phyloP scores from a whole-genome alignment of 1,140 invertebrate species.

The Caenorhabditis elegans region DNA sequence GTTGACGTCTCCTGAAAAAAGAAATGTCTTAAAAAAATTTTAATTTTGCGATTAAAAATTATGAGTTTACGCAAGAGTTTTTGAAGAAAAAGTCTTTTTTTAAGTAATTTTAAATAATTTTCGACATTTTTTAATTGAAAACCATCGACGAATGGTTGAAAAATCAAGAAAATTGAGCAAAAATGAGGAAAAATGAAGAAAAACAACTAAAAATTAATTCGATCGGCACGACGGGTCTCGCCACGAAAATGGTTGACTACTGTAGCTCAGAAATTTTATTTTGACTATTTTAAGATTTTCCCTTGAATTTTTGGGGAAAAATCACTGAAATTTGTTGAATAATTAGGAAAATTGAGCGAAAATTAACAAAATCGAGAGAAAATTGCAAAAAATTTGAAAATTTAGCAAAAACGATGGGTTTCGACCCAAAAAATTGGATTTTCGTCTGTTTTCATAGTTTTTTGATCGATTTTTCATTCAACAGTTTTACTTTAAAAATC shows the following conservation, averaged over 20 bases:
- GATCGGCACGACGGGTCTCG: conserved; percentile 9
- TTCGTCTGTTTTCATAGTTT: too few species aligned
- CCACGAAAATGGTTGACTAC: background rate
- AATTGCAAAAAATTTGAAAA: too few species aligned
- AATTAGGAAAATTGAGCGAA: background rate
- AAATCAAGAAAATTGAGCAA: too few species aligned
- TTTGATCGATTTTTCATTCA: too few species aligned
- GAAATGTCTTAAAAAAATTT: background rate
- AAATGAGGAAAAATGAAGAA: background rate
- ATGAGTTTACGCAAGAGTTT: background rate
- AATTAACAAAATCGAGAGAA: background rate
- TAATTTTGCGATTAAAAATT: background rate
- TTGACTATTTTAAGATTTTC: background rate
- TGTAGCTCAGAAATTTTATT: background rate
- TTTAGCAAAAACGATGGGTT: too few species aligned
- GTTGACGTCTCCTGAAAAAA: background rate
- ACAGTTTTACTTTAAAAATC: too few species aligned
- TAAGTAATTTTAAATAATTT: too few species aligned
- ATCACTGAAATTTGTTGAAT: background rate
- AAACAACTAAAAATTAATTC: background rate
- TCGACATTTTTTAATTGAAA: too few species aligned
- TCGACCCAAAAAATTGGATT: too few species aligned
- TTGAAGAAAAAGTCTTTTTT: background rate
- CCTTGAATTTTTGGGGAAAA: background rate
- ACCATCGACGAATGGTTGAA: too few species aligned